Conservation (phyloP, 2,113 vertebrate species). For the Cyphomyrus plagiostoma region DNA sequence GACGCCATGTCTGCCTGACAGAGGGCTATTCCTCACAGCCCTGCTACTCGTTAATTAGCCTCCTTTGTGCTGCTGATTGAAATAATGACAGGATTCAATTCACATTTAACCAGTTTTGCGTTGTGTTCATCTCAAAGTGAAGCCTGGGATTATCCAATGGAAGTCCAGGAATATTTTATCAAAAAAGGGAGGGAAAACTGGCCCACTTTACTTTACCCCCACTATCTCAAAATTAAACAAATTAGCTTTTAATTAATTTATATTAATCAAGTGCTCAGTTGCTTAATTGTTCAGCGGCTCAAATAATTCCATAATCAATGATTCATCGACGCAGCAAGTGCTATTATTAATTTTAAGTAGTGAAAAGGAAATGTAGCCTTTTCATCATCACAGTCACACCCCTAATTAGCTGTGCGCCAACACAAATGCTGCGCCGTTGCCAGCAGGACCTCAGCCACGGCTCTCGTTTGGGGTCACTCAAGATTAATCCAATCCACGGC, state of each 20-base stretch:
- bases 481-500: neutral
- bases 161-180: neutral
- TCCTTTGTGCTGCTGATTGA: neutral
- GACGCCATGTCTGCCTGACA: neutral
- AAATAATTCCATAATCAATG: neutral
- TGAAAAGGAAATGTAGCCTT: neutral
- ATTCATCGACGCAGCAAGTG: neutral
- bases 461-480: neutral
- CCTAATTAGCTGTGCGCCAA: neutral
- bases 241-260: constrained; percentile 1
- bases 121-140: neutral
- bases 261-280: neutral
- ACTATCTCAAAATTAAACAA: neutral
- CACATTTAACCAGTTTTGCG: neutral
- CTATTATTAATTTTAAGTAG: neutral
- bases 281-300: neutral
- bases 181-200: neutral
- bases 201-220: neutral
- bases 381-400: neutral
- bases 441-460: neutral
- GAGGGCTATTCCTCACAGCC: neutral
- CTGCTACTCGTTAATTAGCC: neutral
- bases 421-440: neutral
- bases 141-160: neutral
- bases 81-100: neutral